Conservation (phyloP, 2,113 vertebrate genomes). For the Emydocephalus ijimae region DNA sequence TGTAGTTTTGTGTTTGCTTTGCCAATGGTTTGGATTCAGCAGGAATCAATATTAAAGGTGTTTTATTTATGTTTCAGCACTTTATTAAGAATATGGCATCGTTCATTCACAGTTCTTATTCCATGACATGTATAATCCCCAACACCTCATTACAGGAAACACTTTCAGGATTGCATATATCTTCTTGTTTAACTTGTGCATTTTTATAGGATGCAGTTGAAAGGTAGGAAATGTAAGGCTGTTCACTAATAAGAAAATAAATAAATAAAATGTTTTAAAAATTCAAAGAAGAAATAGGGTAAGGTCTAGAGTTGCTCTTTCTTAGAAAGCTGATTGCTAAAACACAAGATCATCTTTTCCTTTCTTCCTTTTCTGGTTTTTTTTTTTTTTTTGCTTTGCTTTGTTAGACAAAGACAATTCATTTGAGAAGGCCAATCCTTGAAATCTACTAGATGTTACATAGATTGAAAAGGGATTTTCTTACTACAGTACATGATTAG, state of each 20-base stretch:
- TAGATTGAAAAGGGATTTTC: neutral
- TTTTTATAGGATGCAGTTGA: conserved; percentile 74
- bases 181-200: conserved; percentile 75
- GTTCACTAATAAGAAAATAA: conserved; percentile 72
- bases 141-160: conserved; percentile 77
- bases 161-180: conserved; percentile 74
- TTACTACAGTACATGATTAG: neutral
- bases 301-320: conserved; percentile 69
- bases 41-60: conserved; percentile 68
- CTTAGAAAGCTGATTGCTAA: conserved; percentile 22
- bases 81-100: conserved; percentile 78
- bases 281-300: conserved; percentile 63
- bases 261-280: conserved; percentile 68
- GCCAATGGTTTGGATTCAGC: conserved; percentile 68
- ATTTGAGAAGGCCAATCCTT: neutral
- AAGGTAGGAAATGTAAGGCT: conserved; percentile 72
- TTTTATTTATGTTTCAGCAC: conserved; percentile 80
- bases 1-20: conserved; percentile 65
- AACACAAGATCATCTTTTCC: conserved; percentile 48
- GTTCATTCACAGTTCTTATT: conserved; percentile 79
- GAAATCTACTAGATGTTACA: neutral
- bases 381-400: neutral
- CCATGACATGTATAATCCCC: conserved; percentile 72
- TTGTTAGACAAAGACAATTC: conserved; percentile 6
- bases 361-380: conserved; percentile 21